Evolutionary conservation across 2,113 vertebrate genomes (phyloP), one percentile per base, ranked within the genome.

Genomic region (Stegostoma tigrinum): DNA sequence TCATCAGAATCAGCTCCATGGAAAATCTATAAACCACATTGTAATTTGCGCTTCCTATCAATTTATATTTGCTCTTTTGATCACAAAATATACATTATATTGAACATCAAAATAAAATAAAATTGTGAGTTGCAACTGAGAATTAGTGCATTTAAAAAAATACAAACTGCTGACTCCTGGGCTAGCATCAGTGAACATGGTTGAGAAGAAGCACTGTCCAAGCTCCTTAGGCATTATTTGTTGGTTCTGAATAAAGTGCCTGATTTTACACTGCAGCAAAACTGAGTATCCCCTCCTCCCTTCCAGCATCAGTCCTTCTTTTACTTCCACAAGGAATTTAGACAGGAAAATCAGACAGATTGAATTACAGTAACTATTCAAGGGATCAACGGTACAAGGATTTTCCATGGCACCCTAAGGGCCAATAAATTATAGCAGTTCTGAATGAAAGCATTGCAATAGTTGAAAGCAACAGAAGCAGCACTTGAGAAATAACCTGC

Each of bases 351-450:
- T 91, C 52, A 91, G 30, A 30, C 55, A 91, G 87, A 91, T 64
- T 91, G 87, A 55, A 91, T 34, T 64, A 91, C 87, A n/a, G 27
- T 90, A 91, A 64, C 87, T 64, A 91, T 64, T 91, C 15, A 91
- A 91, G 30, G 87, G 87, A 17, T 5, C 55, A 64, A 34, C 27
- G 30, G 2, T 15, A 34, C 12, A 15, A 34, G 87, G 14, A 17
- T 34, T 90, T 30, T 90, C n/a, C 48, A 55, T 19, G 14, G 17
- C 80, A 83, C 17, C 15, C 17, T 45, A 38, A 21, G 6, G 17
- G 42, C 80, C 15, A 5, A 42, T 83, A 42, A 83, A 42, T 83
- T 19, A 83, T 5, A 42, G 38, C 10, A 17, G 27, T 80, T 38
- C 75, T 83, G 52, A 91, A 91, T 55, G 64, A 64, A 61, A 64